phyloP scores from a whole-genome alignment of 2,797 vertebrate genomes.

The Takifugu ocellatus region DNA sequence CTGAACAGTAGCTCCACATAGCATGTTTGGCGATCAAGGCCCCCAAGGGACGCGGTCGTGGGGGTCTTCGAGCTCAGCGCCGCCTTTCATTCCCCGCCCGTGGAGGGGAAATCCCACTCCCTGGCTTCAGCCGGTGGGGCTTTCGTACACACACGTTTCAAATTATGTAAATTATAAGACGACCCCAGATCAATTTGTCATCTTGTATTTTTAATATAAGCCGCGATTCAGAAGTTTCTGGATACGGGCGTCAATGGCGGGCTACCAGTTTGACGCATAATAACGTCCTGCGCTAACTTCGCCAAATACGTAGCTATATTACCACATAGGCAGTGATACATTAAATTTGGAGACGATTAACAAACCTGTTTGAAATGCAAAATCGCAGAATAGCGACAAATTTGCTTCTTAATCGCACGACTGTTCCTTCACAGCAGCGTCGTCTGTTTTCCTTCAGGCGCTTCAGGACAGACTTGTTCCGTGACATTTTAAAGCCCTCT shows the following conservation, averaged over 20 bases:
- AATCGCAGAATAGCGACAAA: not conserved
- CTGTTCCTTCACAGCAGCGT: slow-evolving; percentile 25
- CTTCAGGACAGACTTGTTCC: slow-evolving; percentile 3
- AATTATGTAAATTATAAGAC: fast-evolving
- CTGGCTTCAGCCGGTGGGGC: too few species aligned
- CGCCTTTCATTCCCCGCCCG: too few species aligned
- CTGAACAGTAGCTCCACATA: too few species aligned
- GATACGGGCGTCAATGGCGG: slow-evolving; percentile 41
- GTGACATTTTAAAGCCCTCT: fast-evolving
- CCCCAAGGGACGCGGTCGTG: too few species aligned
- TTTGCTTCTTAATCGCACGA: slow-evolving; percentile 5
- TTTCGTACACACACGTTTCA: too few species aligned
- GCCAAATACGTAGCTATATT: not conserved
- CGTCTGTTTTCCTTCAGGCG: slow-evolving; percentile 68
- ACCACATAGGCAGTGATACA: not conserved
- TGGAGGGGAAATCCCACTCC: too few species aligned
- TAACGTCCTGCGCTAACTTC: slow-evolving; percentile 26
- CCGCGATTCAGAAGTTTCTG: slow-evolving; percentile 50
- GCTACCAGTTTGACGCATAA: slow-evolving; percentile 53
- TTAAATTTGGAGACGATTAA: not conserved
- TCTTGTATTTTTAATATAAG: fast-evolving
- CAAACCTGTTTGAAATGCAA: slow-evolving; percentile 37
- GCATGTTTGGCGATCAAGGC: too few species aligned
- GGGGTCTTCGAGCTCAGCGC: too few species aligned
- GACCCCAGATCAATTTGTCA: not conserved